Conservation (phyloP, 2,797 vertebrate species). For the Synanceia verrucosa region DNA sequence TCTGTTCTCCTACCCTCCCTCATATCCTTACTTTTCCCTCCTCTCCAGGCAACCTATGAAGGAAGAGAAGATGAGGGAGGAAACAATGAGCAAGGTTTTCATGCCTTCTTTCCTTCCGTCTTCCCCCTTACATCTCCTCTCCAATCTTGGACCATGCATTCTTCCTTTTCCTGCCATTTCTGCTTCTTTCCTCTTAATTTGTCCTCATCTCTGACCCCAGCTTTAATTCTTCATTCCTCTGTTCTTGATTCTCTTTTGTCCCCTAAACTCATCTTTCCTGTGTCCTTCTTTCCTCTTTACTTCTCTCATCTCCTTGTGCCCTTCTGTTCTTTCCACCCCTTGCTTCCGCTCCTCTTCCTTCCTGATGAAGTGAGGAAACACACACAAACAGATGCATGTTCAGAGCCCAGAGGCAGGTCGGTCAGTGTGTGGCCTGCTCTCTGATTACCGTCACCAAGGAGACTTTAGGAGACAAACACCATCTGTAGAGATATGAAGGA, state of each 20-base stretch:
- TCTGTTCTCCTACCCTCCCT: no score
- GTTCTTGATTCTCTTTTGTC: background rate
- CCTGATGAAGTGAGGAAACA: background rate
- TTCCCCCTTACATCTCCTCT: no score
- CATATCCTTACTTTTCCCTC: no score
- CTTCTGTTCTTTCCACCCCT: background rate
- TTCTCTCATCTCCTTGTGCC: background rate
- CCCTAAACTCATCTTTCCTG: background rate
- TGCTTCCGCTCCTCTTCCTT: background rate
- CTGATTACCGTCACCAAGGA: constrained; percentile 75
- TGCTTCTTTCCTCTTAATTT: no score
- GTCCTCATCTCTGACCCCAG: no score
- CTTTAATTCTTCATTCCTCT: background rate
- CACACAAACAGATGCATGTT: constrained; percentile 37
- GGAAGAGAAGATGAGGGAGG: no score
- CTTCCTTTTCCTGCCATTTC: background rate
- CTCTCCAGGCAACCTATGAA: no score
- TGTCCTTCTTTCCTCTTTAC: no score
- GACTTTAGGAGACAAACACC: constrained; percentile 83
- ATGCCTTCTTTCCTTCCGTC: background rate
- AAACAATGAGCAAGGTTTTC: no score
- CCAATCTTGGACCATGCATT: no score
- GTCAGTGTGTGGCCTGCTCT: constrained; percentile 54
- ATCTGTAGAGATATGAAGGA: constrained; percentile 79
- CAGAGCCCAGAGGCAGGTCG: constrained; percentile 61